Base-by-base conservation (phyloP, 2,113 vertebrate genomes). In the Choloepus hoffmanni region DNA sequence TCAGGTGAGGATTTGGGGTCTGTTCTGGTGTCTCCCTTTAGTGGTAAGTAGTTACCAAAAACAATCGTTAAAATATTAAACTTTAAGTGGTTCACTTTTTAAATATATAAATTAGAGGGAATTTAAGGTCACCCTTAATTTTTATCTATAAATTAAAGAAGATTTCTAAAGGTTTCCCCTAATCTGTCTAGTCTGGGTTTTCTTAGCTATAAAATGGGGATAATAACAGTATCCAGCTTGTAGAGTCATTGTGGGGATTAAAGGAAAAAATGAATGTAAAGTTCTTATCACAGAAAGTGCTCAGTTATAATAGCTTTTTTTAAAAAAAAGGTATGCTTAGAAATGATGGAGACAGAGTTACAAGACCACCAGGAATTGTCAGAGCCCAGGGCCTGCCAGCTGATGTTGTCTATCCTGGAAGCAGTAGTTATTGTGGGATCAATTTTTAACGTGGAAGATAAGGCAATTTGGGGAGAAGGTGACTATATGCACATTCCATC, bases 201-300 rank as follows among this genome's bases (percentile, higher is more conserved):
- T 88, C 85, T 90, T 85, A 36, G 63, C 63, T 78, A 33, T 68
- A 74, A 89, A 91, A 76, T 50, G 50, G 18, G 43, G 58, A 74
- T 36, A 93, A 72, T 74, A 62, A 74, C 36, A n/a, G 30, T 3
- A 40, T 77, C 72, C 48, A 73, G 82, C 8, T 87, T 50, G 28
- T 55, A 73, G 40, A 63, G 26, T 74, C 33, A 70, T 40, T 63
- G 78, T 76, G 33, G 91, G 63, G 36, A 63, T 53, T 50, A 68
- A 94, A 40, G 55, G 58, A 82, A 48, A 67, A 85, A 72, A 90
- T 9, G 36, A 92, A 45, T 23, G 40, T 82, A 45, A 95, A 86
- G n/a, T 67, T 95, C 68, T 95, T 88, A 92, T 87, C 50, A 85
- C n/a, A 89, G 28, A 83, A 78, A 33, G 58, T 76, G 18, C 58